Percentiles rank a stretch among this genome's conserved stretches.
These are phyloP conservation scores for Theropithecus gelada DNA, from an alignment of 2,113 vertebrate species.

Conservation along the genomic window DNA sequence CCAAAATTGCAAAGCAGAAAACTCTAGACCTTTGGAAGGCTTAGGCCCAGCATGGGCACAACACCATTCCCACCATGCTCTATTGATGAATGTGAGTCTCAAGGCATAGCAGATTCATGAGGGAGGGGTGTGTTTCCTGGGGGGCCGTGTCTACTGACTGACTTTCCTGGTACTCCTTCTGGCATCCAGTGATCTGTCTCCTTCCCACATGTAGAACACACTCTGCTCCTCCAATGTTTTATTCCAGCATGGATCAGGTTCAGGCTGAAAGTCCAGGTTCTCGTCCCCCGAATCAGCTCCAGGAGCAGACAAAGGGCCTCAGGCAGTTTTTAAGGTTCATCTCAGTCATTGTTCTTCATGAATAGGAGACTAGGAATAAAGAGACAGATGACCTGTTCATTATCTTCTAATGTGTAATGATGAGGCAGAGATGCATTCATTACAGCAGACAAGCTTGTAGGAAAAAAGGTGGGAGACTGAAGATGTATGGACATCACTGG, in stretches of 20 bases:
- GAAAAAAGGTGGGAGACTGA: background rate
- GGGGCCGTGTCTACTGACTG: background rate
- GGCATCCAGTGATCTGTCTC: background rate
- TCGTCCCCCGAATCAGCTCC: background rate
- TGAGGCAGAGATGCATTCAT: background rate
- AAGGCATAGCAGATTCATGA: background rate
- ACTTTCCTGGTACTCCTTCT: background rate
- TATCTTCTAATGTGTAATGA: background rate
- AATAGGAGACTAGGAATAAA: background rate
- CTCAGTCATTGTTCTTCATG: background rate
- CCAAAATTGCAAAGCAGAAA: background rate
- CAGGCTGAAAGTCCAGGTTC: background rate
- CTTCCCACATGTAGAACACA: background rate
- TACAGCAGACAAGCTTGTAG: background rate
- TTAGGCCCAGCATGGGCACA: no score
- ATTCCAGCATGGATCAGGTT: background rate
- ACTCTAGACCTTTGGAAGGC: background rate
- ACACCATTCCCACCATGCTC: background rate
- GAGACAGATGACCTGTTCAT: background rate
- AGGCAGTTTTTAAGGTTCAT: background rate
- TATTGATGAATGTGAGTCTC: background rate
- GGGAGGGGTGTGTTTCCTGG: background rate
- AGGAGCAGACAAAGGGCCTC: background rate
- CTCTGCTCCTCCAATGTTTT: background rate
- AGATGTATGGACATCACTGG: background rate